Evolutionary conservation across 2,888 invertebrate genomes (phyloP), one percentile per base, ranked within the genome.

Genomic region (Salpingus planirostris): DNA sequence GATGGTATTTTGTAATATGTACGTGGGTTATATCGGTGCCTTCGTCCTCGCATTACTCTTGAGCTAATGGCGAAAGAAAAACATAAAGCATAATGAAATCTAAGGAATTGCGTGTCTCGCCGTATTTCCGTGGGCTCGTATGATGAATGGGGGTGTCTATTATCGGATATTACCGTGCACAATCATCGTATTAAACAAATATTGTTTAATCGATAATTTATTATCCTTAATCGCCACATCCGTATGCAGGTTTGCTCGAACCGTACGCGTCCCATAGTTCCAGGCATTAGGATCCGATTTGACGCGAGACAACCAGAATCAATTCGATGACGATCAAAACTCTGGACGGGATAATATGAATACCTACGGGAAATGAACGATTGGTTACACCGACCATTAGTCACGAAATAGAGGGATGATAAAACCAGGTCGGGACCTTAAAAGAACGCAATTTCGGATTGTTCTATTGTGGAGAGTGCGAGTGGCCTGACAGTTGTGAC

Each of bases 401-500:
- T 24, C 24, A 30, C 10, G 15, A n/a, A n/a, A 30, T 11, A 15
- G 18, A 15, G 15, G 11, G 21, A 38, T 31, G 28, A 33, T 24
- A 31, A 25, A 33, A 30, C 15, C 22, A 11, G 13, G 30, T 38
- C 33, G 29, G 27, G 21, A n/a, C 6, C n/a, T n/a, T 25, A 18
- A 38, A 38, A 36, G 29, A 33, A 38, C 27, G 30, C 33, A 33
- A 31, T 38, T 34, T 38, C 13, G 25, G 33, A 33, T 38, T 38
- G 38, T 33, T 38, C 38, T 31, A 35, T 35, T 34, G 38, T 35
- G 29, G n/a, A 31, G 29, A 29, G 38, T 27, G 34, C 31, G 38
- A 34, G 24, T 38, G 31, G 28, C 33, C 31, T 31, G 38, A 38
- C 38, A 38, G 38, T 38, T 38, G 34, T 38, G 34, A 38, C 38